Conservation (phyloP, 2,113 vertebrate genomes). For the Ciconia maguari region DNA sequence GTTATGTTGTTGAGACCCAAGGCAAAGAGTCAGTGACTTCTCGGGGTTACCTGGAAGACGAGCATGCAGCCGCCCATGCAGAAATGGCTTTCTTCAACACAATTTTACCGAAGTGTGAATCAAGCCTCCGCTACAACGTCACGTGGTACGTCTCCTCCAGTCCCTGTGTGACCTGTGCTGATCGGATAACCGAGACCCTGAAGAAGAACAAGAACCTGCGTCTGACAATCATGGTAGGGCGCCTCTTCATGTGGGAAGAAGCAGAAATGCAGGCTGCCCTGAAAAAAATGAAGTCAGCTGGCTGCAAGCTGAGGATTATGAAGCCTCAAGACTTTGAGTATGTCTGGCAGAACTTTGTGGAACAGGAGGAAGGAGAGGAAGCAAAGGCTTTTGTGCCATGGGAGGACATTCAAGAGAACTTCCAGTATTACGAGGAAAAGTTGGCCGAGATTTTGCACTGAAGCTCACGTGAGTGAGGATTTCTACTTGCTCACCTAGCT, state of each 20-base stretch:
- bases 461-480: slow-evolving; percentile 29
- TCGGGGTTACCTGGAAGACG: slow-evolving; percentile 90
- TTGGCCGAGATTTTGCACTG: slow-evolving; percentile 85
- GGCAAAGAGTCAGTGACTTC: slow-evolving; percentile 68
- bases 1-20: slow-evolving; percentile 84
- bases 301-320: slow-evolving; percentile 91
- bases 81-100: slow-evolving; percentile 90
- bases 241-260: slow-evolving; percentile 94
- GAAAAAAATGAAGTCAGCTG: slow-evolving; percentile 77
- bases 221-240: slow-evolving; percentile 82
- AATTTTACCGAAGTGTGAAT: slow-evolving; percentile 77
- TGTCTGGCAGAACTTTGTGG: slow-evolving; percentile 93
- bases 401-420: slow-evolving; percentile 97
- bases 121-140: slow-evolving; percentile 74
- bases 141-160: slow-evolving; percentile 95
- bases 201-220: slow-evolving; percentile 76
- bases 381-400: slow-evolving; percentile 83
- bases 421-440: slow-evolving; percentile 89
- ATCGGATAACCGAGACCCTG: slow-evolving; percentile 78
- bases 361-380: slow-evolving; percentile 82
- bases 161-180: slow-evolving; percentile 83
- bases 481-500: not conserved
- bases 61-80: slow-evolving; percentile 81
- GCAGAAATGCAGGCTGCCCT: slow-evolving; percentile 84
- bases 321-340: slow-evolving; percentile 93